Evolutionary conservation across 2,797 vertebrate genomes (phyloP).

Genomic region (Macrochelys suwanniensis): DNA sequence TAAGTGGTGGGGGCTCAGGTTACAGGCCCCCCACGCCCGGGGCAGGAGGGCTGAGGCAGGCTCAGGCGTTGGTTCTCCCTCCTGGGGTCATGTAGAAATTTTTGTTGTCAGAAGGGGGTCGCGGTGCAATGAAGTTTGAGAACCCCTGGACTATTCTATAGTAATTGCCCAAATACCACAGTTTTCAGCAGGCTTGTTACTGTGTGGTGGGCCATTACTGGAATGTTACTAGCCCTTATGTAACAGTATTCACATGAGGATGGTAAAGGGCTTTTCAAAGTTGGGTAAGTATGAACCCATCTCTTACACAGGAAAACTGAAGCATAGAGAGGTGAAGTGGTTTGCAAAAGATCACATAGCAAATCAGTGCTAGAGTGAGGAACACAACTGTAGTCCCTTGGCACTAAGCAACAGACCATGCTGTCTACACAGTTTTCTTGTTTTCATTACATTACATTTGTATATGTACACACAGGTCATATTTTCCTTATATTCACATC

Average conservation of each 20-base stretch:
- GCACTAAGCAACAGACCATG: neutral
- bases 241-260: fast-evolving
- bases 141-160: neutral
- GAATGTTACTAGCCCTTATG: neutral
- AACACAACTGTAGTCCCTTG: fast-evolving
- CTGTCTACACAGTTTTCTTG: neutral
- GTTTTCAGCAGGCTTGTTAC: fast-evolving
- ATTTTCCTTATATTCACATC: neutral
- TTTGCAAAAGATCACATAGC: neutral
- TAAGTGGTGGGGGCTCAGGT: too few relatives aligned
- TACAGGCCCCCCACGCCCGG: too few relatives aligned
- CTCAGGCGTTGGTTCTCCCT: too few relatives aligned
- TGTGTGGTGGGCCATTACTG: neutral
- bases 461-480: fast-evolving
- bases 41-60: too few relatives aligned
- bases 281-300: fast-evolving
- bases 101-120: too few relatives aligned
- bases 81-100: too few relatives aligned
- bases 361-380: neutral
- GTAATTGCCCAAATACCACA: fast-evolving
- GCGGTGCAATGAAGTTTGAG: too few relatives aligned
- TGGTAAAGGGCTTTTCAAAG: neutral
- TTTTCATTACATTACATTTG: neutral
- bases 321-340: neutral
- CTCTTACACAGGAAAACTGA: fast-evolving